phyloP scores from a whole-genome alignment of 2,888 invertebrate species.

The Mycalesis mineus region DNA sequence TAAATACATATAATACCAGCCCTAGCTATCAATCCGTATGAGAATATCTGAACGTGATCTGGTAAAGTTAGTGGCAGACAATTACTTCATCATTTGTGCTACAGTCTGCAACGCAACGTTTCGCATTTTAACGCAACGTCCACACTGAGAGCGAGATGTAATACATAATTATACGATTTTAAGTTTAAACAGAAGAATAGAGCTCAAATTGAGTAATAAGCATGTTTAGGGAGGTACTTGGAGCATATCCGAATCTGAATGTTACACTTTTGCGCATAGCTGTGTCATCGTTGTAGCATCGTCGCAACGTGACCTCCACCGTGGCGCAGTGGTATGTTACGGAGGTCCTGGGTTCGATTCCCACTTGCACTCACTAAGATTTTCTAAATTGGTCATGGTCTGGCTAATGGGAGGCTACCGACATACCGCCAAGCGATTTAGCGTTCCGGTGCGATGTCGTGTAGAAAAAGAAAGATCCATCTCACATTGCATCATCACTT shows the following conservation, averaged over 20 bases:
- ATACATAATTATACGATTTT: slow-evolving; percentile 37
- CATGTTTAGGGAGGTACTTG: not conserved
- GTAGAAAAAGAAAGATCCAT: too few relatives aligned
- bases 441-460: too few relatives aligned
- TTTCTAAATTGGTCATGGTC: too few relatives aligned
- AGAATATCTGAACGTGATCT: slow-evolving; percentile 21
- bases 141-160: slow-evolving; percentile 38
- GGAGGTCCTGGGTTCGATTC: too few relatives aligned
- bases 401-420: too few relatives aligned
- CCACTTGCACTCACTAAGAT: too few relatives aligned
- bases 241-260: not conserved
- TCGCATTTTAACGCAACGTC: slow-evolving; percentile 42
- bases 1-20: not conserved
- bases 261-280: too few relatives aligned
- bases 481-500: too few relatives aligned
- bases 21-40: slow-evolving; percentile 8
- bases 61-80: slow-evolving; percentile 28
- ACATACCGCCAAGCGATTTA: too few relatives aligned
- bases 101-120: slow-evolving; percentile 36
- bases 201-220: slow-evolving; percentile 19
- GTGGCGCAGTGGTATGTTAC: too few relatives aligned
- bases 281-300: too few relatives aligned
- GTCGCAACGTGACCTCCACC: too few relatives aligned
- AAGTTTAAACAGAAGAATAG: slow-evolving; percentile 25
- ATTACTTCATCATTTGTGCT: slow-evolving; percentile 39